Conservation (phyloP, 2,113 vertebrate species). For the Protobothrops flavoviridis region DNA sequence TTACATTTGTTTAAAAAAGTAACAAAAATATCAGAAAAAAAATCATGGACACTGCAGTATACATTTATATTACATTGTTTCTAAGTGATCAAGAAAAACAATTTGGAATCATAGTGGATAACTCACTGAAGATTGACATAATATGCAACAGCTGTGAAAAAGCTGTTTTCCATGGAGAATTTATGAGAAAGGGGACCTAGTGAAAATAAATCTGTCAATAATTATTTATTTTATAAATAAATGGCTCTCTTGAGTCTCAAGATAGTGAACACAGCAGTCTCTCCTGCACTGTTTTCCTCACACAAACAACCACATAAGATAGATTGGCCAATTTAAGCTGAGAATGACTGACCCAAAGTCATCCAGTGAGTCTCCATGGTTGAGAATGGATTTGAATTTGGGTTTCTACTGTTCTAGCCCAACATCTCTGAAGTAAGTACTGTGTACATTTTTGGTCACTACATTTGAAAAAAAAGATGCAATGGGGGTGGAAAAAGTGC, state of each 20-base stretch:
- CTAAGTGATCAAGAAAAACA: background rate
- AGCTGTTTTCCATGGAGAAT: background rate
- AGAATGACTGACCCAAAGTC: no score
- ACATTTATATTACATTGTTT: background rate
- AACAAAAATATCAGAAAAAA: background rate
- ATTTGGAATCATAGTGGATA: background rate
- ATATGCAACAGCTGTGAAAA: background rate
- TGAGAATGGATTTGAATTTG: background rate
- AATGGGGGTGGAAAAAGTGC: background rate
- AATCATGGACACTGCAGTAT: background rate
- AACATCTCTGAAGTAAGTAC: background rate
- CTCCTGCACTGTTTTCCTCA: background rate
- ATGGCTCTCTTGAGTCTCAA: background rate
- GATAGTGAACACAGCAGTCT: background rate
- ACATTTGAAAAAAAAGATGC: no score
- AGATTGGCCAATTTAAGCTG: no score
- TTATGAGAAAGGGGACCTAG: background rate
- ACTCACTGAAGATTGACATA: background rate
- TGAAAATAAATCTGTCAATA: background rate
- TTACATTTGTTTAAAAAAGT: background rate
- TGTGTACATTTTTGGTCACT: background rate
- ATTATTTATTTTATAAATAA: background rate
- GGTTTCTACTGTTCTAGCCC: background rate
- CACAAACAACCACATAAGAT: background rate
- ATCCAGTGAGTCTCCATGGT: background rate